Base-by-base conservation (phyloP, 23 tunicate genomes). In the Halocynthia aurantium region DNA sequence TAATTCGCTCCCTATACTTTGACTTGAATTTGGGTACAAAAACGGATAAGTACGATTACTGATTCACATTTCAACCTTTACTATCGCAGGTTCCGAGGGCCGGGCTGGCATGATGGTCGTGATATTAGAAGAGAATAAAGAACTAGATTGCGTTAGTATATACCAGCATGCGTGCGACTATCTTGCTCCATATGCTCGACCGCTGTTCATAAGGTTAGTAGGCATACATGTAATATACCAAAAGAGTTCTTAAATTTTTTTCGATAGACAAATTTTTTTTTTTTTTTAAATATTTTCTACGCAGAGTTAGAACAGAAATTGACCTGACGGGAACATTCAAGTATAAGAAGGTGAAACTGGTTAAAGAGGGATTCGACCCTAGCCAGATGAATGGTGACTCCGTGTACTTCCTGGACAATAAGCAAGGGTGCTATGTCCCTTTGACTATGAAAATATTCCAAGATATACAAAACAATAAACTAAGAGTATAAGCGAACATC, bases 241-340 rank as follows among this genome's bases (percentile, higher is more conserved):
- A 31, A 31, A 1, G 44, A 31, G 44, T 31, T 31, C 44, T 31
- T 31, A 31, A 31, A 31, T 31, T 31, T 31, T 31, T 31, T 31
- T 31, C 44, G 44, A 31, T 31, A 4, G 44, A 31, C 44, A 31
- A 31, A 31, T 31, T 31, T 31, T 31, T n/a, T n/a, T n/a, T n/a
- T n/a, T n/a, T n/a, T n/a, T n/a, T n/a, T n/a, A n/a, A 31, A 31
- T 31, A 31, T 31, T 31, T 31, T 31, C 44, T 31, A 31, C 44
- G 44, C 54, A 91, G 97, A 67, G 76, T 91, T 12, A 53, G 71
- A 56, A 57, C 68, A 56, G 82, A 82, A 40, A 44, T 92, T 61
- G 98, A 92, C 55, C 9, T 92, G 19, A 92, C 98, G 10, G 98
- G 98, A 52, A 92, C 98, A 0, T 61, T 78, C 31, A 92, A 92